Evolutionary conservation across 2,113 vertebrate species (phyloP).

Genomic region (Paracanthobrama guichenoti): DNA sequence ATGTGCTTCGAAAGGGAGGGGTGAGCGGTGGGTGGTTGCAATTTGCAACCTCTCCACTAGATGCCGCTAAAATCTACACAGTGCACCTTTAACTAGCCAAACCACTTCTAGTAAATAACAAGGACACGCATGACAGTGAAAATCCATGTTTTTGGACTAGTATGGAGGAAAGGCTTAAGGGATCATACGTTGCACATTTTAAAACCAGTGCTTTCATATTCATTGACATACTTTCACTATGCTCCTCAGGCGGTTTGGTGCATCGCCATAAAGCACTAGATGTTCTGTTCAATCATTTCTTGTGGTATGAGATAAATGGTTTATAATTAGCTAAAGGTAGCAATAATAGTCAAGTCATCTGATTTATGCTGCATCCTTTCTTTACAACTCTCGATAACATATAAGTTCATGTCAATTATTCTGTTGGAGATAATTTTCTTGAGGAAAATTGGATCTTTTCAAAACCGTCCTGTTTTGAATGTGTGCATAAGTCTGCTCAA

Average conservation of each 20-base stretch:
- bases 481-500: background rate
- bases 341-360: background rate
- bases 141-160: slow-evolving; percentile 4
- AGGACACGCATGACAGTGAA: background rate
- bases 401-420: background rate
- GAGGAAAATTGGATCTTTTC: background rate
- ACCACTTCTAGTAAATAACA: background rate
- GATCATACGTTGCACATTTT: slow-evolving; percentile 30
- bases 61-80: too few relatives aligned
- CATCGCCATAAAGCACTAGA: background rate
- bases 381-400: background rate
- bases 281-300: background rate
- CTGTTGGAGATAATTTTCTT: background rate
- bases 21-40: too few relatives aligned
- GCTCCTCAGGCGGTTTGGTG: background rate
- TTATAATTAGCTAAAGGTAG: slow-evolving; percentile 36
- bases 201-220: slow-evolving; percentile 23
- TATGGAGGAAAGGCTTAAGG: slow-evolving; percentile 1
- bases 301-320: slow-evolving; percentile 24
- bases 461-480: background rate
- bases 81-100: too few relatives aligned
- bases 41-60: too few relatives aligned
- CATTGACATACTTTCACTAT: slow-evolving; percentile 7
- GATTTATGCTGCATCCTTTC: background rate
- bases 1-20: too few relatives aligned